A percentile compares a stretch with the other conserved stretches of the same genome.
phyloP scores from a whole-genome alignment of 1,140 invertebrate genomes.

The Anagrus nilaparvatae region DNA sequence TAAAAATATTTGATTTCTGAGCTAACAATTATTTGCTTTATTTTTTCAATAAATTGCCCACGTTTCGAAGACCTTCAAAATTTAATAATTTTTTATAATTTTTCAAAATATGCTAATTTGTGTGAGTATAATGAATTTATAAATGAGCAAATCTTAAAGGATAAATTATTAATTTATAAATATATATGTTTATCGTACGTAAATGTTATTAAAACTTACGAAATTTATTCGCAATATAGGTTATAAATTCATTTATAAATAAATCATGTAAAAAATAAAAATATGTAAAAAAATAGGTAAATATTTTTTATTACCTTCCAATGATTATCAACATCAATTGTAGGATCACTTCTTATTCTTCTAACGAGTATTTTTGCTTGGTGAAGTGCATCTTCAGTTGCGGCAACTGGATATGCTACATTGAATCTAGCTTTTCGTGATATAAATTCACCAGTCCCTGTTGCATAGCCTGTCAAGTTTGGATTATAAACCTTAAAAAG shows the following conservation, averaged over 20 bases:
- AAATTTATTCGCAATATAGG: too few relatives aligned
- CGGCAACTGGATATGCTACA: conserved; percentile 60
- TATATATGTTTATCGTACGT: too few relatives aligned
- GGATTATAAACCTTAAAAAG: conserved; percentile 52
- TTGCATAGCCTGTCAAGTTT: conserved; percentile 54
- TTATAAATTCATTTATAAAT: background rate
- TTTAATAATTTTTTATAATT: too few relatives aligned
- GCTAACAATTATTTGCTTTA: too few relatives aligned
- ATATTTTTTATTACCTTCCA: conserved; percentile 58
- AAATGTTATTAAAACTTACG: too few relatives aligned
- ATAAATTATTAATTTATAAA: background rate
- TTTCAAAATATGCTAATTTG: too few relatives aligned
- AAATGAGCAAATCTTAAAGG: background rate
- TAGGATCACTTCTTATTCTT: conserved; percentile 54
- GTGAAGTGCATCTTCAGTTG: conserved; percentile 58
- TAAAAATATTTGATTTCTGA: too few relatives aligned
- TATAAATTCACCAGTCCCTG: conserved; percentile 60
- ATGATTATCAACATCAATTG: conserved; percentile 52
- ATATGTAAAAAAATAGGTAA: conserved; percentile 3
- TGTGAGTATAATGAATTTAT: too few relatives aligned
- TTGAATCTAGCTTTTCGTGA: conserved; percentile 53
- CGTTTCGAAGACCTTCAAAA: too few relatives aligned
- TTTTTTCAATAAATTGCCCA: too few relatives aligned
- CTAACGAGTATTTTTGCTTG: conserved; percentile 56
- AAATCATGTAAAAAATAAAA: too few relatives aligned